These are phyloP conservation scores for Stenodera caucasica DNA, from an alignment of 2,888 invertebrate genomes.

Conservation along the genomic window DNA sequence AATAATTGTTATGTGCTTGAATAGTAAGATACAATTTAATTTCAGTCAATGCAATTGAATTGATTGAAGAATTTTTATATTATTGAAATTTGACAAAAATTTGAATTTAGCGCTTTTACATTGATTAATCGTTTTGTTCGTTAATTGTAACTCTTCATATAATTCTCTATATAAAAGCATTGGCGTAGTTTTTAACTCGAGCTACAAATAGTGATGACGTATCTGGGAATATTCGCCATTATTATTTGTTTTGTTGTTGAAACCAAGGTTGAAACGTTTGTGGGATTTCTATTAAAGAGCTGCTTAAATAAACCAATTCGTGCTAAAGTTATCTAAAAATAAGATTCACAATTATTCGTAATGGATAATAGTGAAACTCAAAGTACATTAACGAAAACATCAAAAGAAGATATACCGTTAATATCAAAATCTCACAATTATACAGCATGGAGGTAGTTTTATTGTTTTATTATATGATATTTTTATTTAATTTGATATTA, in stretches of 20 bases:
- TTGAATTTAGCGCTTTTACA: neutral
- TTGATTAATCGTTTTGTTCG: neutral
- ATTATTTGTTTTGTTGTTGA: neutral
- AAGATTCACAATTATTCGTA: slow-evolving; percentile 16
- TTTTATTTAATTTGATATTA: too few species aligned
- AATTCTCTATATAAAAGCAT: neutral
- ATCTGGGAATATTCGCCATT: neutral
- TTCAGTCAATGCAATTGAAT: too few species aligned
- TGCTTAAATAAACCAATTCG: too few species aligned
- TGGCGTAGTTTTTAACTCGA: neutral
- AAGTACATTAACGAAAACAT: slow-evolving; percentile 52
- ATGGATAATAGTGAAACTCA: slow-evolving; percentile 54
- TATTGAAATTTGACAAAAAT: neutral
- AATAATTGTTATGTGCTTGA: neutral
- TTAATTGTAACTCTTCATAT: neutral
- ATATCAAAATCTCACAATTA: slow-evolving; percentile 66
- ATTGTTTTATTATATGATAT: too few species aligned
- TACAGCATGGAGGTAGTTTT: slow-evolving; percentile 58
- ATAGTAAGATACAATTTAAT: too few species aligned
- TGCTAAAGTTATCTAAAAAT: too few species aligned
- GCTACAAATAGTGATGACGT: neutral
- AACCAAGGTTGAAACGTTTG: neutral
- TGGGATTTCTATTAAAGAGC: neutral
- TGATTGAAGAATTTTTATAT: too few species aligned
- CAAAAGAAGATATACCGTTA: slow-evolving; percentile 70